These are phyloP conservation scores for Scatophagus argus DNA, from an alignment of 2,113 vertebrate species.

Conservation along the genomic window DNA sequence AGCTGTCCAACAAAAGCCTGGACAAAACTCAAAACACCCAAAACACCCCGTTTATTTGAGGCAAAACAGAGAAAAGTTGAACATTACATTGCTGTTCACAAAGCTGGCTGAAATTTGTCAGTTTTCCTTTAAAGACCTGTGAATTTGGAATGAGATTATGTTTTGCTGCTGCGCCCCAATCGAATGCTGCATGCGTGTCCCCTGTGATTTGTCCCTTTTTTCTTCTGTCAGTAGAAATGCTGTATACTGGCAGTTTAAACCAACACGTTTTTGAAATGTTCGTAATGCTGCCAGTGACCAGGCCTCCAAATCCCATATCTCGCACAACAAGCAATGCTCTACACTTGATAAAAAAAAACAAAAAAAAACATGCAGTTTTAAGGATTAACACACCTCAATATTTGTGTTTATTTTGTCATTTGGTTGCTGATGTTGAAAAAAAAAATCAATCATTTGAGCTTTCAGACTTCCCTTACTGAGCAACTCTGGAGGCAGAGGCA, in stretches of 20 bases:
- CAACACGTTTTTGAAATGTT: neutral
- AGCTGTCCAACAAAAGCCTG: too few relatives aligned
- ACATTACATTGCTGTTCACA: too few relatives aligned
- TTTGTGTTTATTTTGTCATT: slow-evolving; percentile 1
- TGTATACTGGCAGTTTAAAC: neutral
- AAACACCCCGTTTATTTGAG: too few relatives aligned
- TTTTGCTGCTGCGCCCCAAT: neutral
- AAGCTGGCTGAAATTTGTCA: too few relatives aligned
- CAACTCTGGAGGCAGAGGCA: slow-evolving; percentile 49
- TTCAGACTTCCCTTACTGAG: slow-evolving; percentile 22
- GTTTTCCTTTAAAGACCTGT: neutral
- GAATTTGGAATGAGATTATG: neutral
- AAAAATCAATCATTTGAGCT: slow-evolving; percentile 15
- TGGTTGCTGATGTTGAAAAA: slow-evolving; percentile 1
- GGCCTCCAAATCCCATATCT: neutral
- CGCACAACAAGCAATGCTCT: neutral
- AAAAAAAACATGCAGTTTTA: neutral
- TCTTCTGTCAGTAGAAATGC: neutral
- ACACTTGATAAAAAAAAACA: neutral
- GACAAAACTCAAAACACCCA: too few relatives aligned
- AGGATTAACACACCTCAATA: neutral
- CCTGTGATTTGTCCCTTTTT: slow-evolving; percentile 1
- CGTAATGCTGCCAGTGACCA: neutral
- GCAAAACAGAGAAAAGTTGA: too few relatives aligned
- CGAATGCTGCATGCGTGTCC: neutral